phyloP scores from a whole-genome alignment of 2,888 invertebrate species.

The Megastigmus dorsalis region DNA sequence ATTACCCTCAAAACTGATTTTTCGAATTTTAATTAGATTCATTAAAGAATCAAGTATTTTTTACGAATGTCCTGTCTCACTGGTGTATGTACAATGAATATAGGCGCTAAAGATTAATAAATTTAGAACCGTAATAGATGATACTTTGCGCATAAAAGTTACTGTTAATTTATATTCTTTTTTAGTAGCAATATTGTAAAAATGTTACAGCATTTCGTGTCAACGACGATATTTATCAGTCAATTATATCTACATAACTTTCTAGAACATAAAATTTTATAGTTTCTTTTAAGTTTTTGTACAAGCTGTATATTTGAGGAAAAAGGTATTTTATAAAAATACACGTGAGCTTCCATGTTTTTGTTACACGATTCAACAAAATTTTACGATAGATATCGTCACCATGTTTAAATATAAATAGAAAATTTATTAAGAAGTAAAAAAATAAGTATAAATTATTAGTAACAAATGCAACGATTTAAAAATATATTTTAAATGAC shows the following conservation, averaged over 20 bases:
- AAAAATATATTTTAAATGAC: conserved; percentile 30
- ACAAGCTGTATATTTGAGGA: not conserved
- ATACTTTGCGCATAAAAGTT: conserved; percentile 4
- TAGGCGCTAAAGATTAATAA: conserved; percentile 44
- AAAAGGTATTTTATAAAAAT: conserved; percentile 6
- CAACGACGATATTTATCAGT: conserved; percentile 44
- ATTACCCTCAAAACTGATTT: conserved; percentile 96
- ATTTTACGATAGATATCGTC: conserved; percentile 43
- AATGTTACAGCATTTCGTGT: conserved; percentile 23
- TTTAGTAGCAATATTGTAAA: conserved; percentile 43
- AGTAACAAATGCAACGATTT: conserved; percentile 28
- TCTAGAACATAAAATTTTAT: conserved; percentile 22
- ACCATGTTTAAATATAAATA: conserved; percentile 17
- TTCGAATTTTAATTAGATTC: conserved; percentile 87
- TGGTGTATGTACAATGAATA: conserved; percentile 29
- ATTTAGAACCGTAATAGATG: conserved; percentile 31
- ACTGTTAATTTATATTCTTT: conserved; percentile 31
- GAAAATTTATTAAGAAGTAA: conserved; percentile 1
- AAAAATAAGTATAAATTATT: conserved; percentile 21
- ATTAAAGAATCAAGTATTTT: conserved; percentile 17
- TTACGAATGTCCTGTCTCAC: not conserved
- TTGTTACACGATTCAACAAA: conserved; percentile 12
- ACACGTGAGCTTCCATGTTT: conserved; percentile 34
- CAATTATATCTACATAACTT: conserved; percentile 28
- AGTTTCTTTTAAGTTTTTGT: conserved; percentile 26